Evolutionary conservation across 1,140 invertebrate genomes (phyloP).

Genomic region (Contarinia nasturtii): DNA sequence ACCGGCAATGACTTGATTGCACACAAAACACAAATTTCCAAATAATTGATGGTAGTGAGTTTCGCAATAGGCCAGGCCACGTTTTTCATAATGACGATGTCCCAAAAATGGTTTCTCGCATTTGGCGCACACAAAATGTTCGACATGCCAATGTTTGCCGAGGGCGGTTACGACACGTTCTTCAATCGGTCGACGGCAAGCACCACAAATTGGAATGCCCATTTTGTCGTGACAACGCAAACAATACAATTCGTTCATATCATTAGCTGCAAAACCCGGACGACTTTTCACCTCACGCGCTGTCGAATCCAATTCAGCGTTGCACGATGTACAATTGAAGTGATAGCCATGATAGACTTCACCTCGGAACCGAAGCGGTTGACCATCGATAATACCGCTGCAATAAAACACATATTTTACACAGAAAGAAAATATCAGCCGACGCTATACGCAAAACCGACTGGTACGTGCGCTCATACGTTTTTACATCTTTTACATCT

Average conservation of each 20-base stretch:
- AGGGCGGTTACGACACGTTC: slow-evolving; percentile 90
- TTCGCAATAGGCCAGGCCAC: slow-evolving; percentile 96
- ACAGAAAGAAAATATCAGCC: no score
- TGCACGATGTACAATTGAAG: slow-evolving; percentile 90
- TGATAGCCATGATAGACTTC: slow-evolving; percentile 99
- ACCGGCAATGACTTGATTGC: slow-evolving; percentile 93
- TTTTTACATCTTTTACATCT: no score
- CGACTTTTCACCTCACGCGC: slow-evolving; percentile 86
- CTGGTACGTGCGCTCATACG: no score
- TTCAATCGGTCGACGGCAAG: slow-evolving; percentile 89
- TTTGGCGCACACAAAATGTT: slow-evolving; percentile 99
- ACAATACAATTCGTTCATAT: slow-evolving; percentile 93
- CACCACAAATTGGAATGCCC: slow-evolving; percentile 94
- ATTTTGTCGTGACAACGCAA: slow-evolving; percentile 98
- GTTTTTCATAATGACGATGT: slow-evolving; percentile 97
- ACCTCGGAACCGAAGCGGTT: slow-evolving; percentile 85
- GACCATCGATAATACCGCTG: slow-evolving; percentile 89
- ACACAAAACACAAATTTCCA: slow-evolving; percentile 96
- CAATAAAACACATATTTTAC: no score
- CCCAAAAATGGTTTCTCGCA: slow-evolving; percentile 99
- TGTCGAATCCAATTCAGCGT: slow-evolving; percentile 69
- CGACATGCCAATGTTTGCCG: slow-evolving; percentile 99
- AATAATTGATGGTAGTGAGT: slow-evolving; percentile 98
- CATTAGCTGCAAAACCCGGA: slow-evolving; percentile 75
- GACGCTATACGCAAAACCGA: no score